These are phyloP conservation scores for Mimachlamys varia DNA, from an alignment of 2,888 invertebrate species.

Conservation along the genomic window DNA sequence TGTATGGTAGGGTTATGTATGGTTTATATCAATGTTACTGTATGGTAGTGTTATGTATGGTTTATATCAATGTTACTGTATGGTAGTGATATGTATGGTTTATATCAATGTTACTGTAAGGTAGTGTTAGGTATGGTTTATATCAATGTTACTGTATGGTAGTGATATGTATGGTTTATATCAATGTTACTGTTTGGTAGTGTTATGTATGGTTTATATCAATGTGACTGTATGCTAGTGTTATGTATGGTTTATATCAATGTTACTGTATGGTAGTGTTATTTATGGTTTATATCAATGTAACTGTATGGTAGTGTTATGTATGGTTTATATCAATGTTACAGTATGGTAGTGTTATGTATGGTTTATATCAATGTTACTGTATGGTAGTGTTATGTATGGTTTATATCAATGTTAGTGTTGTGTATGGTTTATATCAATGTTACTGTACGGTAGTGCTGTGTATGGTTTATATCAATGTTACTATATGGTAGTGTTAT, in stretches of 20 bases:
- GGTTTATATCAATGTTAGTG: not conserved
- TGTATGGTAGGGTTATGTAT: not conserved
- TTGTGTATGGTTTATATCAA: not conserved
- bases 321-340: no score
- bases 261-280: not conserved
- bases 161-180: not conserved
- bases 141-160: not conserved
- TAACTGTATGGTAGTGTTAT: not conserved
- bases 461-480: no score
- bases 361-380: not conserved
- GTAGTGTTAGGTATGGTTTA: not conserved
- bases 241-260: not conserved
- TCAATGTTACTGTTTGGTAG: not conserved
- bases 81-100: not conserved
- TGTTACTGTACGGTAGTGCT: not conserved
- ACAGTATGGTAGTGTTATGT: not conserved
- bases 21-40: not conserved
- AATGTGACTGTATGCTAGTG: no score
- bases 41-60: not conserved
- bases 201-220: not conserved
- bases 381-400: not conserved
- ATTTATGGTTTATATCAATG: no score
- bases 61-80: not conserved
- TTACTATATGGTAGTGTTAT: not conserved
- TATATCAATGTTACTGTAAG: not conserved